Base-by-base conservation (phyloP, 37 sponge, comb jelly and placozoan species). In the Theonella swinhoei region DNA sequence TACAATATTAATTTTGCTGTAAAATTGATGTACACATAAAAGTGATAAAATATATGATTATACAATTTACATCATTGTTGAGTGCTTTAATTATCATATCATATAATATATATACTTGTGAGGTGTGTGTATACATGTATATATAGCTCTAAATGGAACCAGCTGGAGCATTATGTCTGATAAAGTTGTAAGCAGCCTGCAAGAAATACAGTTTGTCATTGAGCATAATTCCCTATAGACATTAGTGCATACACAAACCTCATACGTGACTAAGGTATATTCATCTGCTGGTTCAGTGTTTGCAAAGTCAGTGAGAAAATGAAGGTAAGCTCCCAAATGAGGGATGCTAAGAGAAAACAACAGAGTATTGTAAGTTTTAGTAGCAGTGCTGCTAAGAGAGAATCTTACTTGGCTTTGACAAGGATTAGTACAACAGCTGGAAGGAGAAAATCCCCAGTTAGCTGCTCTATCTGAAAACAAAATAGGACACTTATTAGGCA, bases 281-380 rank as follows among this genome's bases (percentile, higher is more conserved):
- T 91, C 88, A 61, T 87, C 84, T 58, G 76, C 84, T 24, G 88
- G 70, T 60, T 70, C 38, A 23, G 88, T 74, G 71, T 80, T 32
- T 4, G 90, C 90, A 82, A 93, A 93, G 87, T 93, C 93, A 28
- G 40, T 74, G 62, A 93, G 68, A 39, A 85, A 93, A 33, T 89
- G 90, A 0, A 93, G 62, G 34, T 89, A 89, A 7, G 90, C 90
- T 38, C 93, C 90, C 33, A 89, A 71, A 47, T 85, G 76, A 33
- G 89, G 90, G 23, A 93, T 64, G 76, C 87, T 88, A 60, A 4
- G 67, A 30, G 23, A 31, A 28, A 9, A 9, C 35, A 28, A 4
- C 2, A 26, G 22, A 26, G 32, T 70, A 26, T 17, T 33, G 1
- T 29, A 4, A 33, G 3, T 23, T 23, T 32, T 23, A 3, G 22